Percentiles rank a stretch among this genome's conserved stretches.
Evolutionary conservation across 2,888 invertebrate species (phyloP).

Genomic region (Fragum fragum): DNA sequence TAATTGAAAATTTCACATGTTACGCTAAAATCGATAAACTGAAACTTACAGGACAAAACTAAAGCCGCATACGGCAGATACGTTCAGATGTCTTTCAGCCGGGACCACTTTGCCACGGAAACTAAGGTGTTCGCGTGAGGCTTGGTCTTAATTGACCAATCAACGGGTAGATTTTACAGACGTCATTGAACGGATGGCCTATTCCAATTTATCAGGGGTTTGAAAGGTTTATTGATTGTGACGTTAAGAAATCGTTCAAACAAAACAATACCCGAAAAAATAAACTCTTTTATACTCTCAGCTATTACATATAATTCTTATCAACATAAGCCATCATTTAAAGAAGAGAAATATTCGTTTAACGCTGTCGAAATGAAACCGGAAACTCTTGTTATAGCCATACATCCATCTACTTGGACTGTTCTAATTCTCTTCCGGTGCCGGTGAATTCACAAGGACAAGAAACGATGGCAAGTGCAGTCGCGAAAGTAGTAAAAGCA

Average conservation of each 20-base stretch:
- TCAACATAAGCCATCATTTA: too few species aligned
- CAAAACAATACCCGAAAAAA: too few species aligned
- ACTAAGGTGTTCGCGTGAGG: constrained; percentile 67
- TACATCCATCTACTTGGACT: not conserved
- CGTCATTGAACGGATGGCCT: constrained; percentile 58
- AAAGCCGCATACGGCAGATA: constrained; percentile 66
- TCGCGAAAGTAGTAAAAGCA: constrained; percentile 76
- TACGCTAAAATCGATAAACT: constrained; percentile 3
- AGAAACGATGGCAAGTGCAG: constrained; percentile 80
- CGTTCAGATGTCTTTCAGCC: constrained; percentile 37
- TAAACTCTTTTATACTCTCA: too few species aligned
- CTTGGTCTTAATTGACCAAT: constrained; percentile 71
- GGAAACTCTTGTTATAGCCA: not conserved
- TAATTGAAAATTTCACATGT: too few species aligned
- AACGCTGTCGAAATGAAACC: not conserved
- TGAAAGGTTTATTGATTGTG: too few species aligned
- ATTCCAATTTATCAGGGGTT: constrained; percentile 40
- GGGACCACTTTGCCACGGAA: constrained; percentile 63
- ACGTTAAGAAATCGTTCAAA: too few species aligned
- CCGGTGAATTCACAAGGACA: constrained; percentile 70
- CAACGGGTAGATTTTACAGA: constrained; percentile 57
- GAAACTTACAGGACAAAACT: constrained; percentile 59
- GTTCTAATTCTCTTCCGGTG: constrained; percentile 58
- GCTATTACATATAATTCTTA: not conserved
- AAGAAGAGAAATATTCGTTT: too few species aligned